These are phyloP conservation scores for Pachyuromys duprasi DNA, from an alignment of 2,797 vertebrate species.

Conservation along the genomic window DNA sequence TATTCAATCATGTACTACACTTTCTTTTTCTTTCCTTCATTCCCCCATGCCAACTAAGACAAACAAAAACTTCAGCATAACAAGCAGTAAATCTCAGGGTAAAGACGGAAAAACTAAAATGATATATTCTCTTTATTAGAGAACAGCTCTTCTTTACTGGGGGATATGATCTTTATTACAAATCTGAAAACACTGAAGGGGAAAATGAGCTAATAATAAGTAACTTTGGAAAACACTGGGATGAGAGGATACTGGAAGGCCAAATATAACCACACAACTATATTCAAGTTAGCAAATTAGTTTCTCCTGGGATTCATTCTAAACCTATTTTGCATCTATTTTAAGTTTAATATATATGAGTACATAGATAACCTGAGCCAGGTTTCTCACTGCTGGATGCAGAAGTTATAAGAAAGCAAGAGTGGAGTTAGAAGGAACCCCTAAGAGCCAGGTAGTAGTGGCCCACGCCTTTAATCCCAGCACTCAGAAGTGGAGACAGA, in stretches of 20 bases:
- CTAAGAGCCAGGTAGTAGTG: background rate
- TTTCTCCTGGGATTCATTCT: conserved; percentile 35
- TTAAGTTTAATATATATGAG: background rate
- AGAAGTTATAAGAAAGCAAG: background rate
- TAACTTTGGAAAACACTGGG: conserved; percentile 32
- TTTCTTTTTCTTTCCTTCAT: background rate
- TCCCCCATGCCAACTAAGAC: background rate
- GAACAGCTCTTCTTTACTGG: background rate
- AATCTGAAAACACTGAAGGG: background rate
- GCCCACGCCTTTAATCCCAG: background rate
- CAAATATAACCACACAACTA: background rate
- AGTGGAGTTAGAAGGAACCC: background rate
- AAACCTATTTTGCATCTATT: conserved; percentile 19
- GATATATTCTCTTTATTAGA: background rate
- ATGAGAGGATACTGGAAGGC: background rate
- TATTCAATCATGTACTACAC: background rate
- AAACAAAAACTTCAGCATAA: conserved; percentile 48
- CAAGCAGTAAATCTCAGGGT: background rate
- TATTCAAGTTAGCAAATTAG: background rate
- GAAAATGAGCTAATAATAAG: background rate
- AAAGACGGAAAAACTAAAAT: conserved; percentile 1
- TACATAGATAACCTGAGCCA: background rate
- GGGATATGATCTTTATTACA: background rate
- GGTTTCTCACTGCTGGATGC: background rate
- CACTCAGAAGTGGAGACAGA: background rate